Conservation (phyloP, 2,113 vertebrate genomes). For the Orientallactaga bullata region DNA sequence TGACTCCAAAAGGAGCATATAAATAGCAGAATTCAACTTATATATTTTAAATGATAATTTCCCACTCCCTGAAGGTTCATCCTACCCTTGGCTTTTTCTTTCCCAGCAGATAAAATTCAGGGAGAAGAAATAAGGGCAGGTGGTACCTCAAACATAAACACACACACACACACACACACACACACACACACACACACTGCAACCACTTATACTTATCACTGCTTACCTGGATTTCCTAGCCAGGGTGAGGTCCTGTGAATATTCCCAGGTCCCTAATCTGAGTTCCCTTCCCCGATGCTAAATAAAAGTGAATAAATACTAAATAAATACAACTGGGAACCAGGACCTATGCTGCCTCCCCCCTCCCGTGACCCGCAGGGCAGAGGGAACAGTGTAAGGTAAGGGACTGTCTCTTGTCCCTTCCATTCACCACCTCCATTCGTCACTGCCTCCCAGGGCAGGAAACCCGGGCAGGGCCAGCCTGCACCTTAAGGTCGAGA, state of each 20-base stretch:
- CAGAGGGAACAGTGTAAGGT: slow-evolving; percentile 46
- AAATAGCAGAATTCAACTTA: slow-evolving; percentile 70
- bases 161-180: not conserved
- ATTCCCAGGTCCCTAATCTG: slow-evolving; percentile 44
- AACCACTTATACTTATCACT: not conserved
- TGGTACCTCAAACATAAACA: not conserved
- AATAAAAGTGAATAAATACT: slow-evolving; percentile 82
- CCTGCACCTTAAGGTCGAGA: slow-evolving; percentile 58
- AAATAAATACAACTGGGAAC: slow-evolving; percentile 79
- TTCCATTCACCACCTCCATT: not conserved
- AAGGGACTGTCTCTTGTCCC: slow-evolving; percentile 5
- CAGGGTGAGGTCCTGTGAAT: slow-evolving; percentile 16
- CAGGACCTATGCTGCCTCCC: slow-evolving; percentile 19
- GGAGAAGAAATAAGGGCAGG: slow-evolving; percentile 45
- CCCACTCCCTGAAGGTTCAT: slow-evolving; percentile 62
- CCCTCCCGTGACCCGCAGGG: slow-evolving; percentile 72
- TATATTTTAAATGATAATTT: slow-evolving; percentile 48
- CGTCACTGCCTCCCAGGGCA: slow-evolving; percentile 64
- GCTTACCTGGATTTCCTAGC: slow-evolving; percentile 56
- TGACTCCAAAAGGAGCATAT: slow-evolving; percentile 65
- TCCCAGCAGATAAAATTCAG: slow-evolving; percentile 27
- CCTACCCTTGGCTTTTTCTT: slow-evolving; percentile 12
- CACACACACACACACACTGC: not conserved
- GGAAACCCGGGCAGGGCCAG: slow-evolving; percentile 76
- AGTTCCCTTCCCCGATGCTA: slow-evolving; percentile 69